Evolutionary conservation across 2,113 vertebrate genomes (phyloP).

Genomic region (Myodes glareolus): DNA sequence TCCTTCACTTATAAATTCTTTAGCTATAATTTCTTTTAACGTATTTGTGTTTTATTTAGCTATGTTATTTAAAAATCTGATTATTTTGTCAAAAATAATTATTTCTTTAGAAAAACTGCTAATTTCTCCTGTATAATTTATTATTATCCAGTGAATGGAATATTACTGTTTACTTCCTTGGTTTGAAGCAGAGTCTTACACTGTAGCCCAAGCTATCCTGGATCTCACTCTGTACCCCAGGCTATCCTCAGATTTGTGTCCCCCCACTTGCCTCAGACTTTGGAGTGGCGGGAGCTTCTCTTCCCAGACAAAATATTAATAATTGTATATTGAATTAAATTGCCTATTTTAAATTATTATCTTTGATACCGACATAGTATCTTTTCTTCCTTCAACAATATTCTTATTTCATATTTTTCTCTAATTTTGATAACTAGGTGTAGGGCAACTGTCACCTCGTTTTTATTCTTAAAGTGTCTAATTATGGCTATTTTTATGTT

Average conservation of each 20-base stretch:
- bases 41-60: background rate
- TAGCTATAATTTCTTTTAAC: background rate
- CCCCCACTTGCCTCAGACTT: background rate
- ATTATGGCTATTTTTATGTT: background rate
- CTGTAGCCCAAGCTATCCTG: background rate
- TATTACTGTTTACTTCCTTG: background rate
- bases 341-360: background rate
- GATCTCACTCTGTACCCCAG: background rate
- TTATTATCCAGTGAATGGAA: background rate
- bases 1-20: background rate
- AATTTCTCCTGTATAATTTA: background rate
- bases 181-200: background rate
- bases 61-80: background rate
- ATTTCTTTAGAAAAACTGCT: background rate
- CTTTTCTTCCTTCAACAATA: background rate
- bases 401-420: slow-evolving; percentile 1
- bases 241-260: background rate
- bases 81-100: background rate
- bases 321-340: background rate
- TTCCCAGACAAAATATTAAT: background rate
- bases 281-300: no score
- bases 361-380: background rate
- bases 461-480: background rate
- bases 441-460: background rate
- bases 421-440: background rate